Conservation (phyloP, 2,113 vertebrate species). For the Malurus cyaneus region DNA sequence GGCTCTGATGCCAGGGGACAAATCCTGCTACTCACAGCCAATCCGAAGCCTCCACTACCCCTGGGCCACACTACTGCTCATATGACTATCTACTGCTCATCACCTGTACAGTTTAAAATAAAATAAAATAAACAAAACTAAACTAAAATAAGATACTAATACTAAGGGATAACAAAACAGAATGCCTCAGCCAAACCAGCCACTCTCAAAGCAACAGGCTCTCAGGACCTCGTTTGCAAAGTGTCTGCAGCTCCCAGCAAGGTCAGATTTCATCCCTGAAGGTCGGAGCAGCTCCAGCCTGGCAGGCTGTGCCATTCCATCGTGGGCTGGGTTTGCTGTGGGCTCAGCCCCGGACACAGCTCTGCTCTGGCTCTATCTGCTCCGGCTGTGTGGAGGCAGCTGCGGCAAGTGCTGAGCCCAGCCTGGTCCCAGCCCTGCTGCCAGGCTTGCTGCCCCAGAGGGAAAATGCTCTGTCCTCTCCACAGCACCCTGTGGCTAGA, state of each 20-base stretch:
- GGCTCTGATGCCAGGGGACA: not conserved
- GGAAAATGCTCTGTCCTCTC: not conserved
- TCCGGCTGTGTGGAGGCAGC: not conserved
- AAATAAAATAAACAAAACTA: not conserved
- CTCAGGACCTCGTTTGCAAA: not conserved
- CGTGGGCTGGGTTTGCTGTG: not conserved
- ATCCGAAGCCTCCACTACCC: not conserved
- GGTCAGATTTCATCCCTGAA: conserved; percentile 33
- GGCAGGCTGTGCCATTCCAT: conserved; percentile 8
- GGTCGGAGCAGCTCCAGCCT: conserved; percentile 14
- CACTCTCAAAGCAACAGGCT: not conserved
- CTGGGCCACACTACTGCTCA: accelerated
- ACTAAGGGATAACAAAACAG: not conserved
- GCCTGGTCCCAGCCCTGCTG: not conserved
- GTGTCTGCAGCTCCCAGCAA: not conserved
- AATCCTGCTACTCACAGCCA: not conserved
- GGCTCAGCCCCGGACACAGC: not conserved
- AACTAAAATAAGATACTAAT: not conserved
- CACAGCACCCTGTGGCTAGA: not conserved
- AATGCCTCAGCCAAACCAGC: not conserved
- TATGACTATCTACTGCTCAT: not conserved
- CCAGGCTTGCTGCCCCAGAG: not conserved
- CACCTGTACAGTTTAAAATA: not conserved
- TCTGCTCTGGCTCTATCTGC: not conserved
- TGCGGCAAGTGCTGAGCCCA: not conserved